Conservation (phyloP, 2,113 vertebrate species). For the Nesoenas mayeri region DNA sequence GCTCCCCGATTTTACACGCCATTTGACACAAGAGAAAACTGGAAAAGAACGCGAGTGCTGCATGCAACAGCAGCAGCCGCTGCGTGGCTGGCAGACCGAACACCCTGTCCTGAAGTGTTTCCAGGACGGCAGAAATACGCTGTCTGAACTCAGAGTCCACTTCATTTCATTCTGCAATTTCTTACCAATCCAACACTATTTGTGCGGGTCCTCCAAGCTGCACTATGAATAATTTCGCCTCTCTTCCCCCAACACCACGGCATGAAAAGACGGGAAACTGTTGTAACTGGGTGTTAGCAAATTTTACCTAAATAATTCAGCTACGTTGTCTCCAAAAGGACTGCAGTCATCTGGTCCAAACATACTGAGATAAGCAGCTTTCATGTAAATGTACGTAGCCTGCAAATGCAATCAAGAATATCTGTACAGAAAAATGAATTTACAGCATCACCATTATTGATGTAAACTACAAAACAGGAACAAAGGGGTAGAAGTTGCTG, state of each 20-base stretch:
- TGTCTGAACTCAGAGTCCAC: not conserved
- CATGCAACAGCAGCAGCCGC: not conserved
- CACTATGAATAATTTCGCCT: not conserved
- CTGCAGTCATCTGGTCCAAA: slow-evolving; percentile 87
- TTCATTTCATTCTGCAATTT: not conserved
- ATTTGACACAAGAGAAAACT: not conserved
- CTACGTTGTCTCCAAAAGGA: slow-evolving; percentile 88
- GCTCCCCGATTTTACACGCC: not conserved
- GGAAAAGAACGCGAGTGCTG: not conserved
- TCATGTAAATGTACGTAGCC: slow-evolving; percentile 98
- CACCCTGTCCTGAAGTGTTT: not conserved
- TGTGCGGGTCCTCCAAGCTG: not conserved
- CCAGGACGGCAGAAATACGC: not conserved
- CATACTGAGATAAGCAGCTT: slow-evolving; percentile 98
- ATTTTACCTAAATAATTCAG: slow-evolving; percentile 89
- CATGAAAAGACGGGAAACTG: not conserved
- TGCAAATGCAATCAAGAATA: slow-evolving; percentile 61
- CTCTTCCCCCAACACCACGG: not conserved
- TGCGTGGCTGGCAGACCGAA: not conserved
- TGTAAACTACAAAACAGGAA: not conserved
- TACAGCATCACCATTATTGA: not conserved
- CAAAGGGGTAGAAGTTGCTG: not conserved
- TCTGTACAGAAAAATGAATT: slow-evolving; percentile 4
- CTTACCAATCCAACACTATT: not conserved
- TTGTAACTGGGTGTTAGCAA: not conserved